phyloP scores from a whole-genome alignment of 2,888 invertebrate genomes.

The Lithophane socia region DNA sequence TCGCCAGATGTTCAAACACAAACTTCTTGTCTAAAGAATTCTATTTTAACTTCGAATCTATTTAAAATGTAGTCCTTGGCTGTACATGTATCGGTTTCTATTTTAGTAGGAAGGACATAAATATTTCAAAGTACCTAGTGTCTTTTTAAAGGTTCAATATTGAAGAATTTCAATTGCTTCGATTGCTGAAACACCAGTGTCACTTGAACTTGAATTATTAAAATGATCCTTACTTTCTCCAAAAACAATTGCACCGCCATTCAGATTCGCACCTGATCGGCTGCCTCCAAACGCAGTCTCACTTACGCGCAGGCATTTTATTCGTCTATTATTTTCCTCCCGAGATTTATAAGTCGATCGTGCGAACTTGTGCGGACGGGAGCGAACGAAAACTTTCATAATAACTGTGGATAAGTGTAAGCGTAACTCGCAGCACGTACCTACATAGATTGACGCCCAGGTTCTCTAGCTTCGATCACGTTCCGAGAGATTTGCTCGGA shows the following conservation, averaged over 20 bases:
- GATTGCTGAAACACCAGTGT: background rate
- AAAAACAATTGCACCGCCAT: constrained; percentile 41
- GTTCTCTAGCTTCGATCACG: constrained; percentile 55
- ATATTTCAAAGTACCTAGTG: constrained; percentile 11
- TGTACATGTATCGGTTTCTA: constrained; percentile 13
- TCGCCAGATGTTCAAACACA: background rate
- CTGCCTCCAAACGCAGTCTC: constrained; percentile 44
- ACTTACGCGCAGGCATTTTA: constrained; percentile 61
- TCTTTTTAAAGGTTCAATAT: background rate
- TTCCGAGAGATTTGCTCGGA: constrained; percentile 64
- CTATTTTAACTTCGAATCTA: constrained; percentile 10
- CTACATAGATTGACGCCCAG: constrained; percentile 59
- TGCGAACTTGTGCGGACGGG: constrained; percentile 65
- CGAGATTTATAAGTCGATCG: constrained; percentile 74
- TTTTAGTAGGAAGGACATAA: constrained; percentile 19
- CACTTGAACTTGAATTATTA: background rate
- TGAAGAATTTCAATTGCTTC: background rate
- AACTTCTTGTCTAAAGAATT: background rate
- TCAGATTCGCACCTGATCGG: constrained; percentile 36
- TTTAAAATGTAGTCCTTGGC: constrained; percentile 8
- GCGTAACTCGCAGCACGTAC: constrained; percentile 59
- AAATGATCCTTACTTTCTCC: constrained; percentile 9
- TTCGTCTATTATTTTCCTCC: constrained; percentile 69
- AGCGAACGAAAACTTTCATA: constrained; percentile 73
- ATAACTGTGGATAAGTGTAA: constrained; percentile 71